phyloP scores from a whole-genome alignment of 2,113 vertebrate species.

The Crotalus viridis region DNA sequence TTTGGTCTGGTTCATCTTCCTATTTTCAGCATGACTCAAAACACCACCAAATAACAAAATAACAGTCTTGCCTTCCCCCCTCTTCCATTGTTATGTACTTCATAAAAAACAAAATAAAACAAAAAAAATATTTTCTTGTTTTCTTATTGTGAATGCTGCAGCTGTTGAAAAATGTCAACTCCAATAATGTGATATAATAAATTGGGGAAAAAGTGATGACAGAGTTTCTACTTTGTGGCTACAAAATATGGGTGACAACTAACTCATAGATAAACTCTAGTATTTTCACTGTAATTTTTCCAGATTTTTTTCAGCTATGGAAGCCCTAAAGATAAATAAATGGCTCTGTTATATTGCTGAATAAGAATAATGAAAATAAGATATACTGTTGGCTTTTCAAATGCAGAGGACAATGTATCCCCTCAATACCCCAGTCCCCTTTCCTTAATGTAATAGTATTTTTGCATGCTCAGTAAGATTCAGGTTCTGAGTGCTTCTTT shows the following conservation, averaged over 20 bases:
- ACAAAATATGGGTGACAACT: neutral
- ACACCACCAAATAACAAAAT: neutral
- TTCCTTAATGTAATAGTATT: neutral
- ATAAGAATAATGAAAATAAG: neutral
- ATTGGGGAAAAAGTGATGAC: too few relatives aligned
- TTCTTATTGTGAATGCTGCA: neutral
- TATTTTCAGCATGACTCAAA: neutral
- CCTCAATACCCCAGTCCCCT: neutral
- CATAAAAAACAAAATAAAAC: neutral
- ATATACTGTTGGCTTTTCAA: neutral
- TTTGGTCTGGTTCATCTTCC: neutral
- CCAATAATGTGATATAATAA: neutral
- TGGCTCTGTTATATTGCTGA: slow-evolving; percentile 11
- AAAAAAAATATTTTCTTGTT: neutral
- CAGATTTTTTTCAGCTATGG: neutral
- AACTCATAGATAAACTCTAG: neutral
- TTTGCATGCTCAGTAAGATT: neutral
- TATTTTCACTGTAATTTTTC: neutral
- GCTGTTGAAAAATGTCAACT: neutral
- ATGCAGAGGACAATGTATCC: neutral
- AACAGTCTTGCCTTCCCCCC: neutral
- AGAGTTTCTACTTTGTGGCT: neutral
- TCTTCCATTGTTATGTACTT: neutral
- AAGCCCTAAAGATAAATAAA: neutral
- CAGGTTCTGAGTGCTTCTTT: neutral